Conservation (phyloP, 2,113 vertebrate genomes). For the Lasiurus cinereus region DNA sequence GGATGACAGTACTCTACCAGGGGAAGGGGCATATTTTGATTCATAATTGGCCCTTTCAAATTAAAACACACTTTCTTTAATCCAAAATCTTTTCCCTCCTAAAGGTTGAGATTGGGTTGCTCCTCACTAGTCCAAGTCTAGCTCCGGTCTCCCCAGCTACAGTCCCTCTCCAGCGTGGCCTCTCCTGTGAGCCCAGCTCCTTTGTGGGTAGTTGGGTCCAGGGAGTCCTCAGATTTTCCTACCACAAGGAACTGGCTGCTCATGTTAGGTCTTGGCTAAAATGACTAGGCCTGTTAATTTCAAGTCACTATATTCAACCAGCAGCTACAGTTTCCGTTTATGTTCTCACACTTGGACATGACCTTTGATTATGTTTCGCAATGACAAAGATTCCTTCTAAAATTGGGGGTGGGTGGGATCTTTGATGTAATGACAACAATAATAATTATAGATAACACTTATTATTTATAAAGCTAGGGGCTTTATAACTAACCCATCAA, state of each 20-base stretch:
- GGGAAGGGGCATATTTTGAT: neutral
- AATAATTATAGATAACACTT: neutral
- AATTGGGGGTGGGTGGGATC: neutral
- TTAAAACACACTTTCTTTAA: conserved; percentile 10
- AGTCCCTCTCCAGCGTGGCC: neutral
- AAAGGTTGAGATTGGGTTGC: neutral
- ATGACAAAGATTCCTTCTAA: conserved; percentile 18
- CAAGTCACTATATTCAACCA: conserved; percentile 39
- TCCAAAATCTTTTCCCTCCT: neutral
- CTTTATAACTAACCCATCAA: neutral
- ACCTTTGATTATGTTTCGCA: neutral
- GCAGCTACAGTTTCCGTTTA: conserved; percentile 37
- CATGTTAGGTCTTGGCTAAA: conserved; percentile 46
- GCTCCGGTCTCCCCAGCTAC: neutral
- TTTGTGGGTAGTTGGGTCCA: conserved; percentile 48
- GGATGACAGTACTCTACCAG: neutral
- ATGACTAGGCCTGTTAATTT: conserved; percentile 44
- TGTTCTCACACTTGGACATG: neutral
- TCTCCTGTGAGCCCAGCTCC: conserved; percentile 40
- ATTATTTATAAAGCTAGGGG: neutral
- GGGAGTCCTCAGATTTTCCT: conserved; percentile 78
- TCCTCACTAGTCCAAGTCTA: neutral
- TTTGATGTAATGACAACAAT: conserved; percentile 32
- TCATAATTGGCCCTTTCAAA: conserved; percentile 1
- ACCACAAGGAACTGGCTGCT: conserved; percentile 78